Conservation (phyloP, 2,888 invertebrate genomes). For the Himalopsyche kuldschensis region DNA sequence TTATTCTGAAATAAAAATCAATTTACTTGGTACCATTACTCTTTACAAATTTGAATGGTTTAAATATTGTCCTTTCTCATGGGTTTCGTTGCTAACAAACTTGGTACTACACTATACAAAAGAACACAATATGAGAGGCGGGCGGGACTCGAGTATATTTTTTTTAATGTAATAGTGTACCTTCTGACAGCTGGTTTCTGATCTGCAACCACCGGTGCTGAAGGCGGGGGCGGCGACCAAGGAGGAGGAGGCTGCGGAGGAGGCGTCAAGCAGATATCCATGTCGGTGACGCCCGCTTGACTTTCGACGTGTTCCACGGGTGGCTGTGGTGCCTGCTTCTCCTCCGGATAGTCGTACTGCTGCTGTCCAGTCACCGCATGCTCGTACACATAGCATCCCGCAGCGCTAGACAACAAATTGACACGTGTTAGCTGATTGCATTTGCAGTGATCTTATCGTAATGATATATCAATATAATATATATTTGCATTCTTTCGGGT, state of each 20-base stretch:
- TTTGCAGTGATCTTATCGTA: neutral
- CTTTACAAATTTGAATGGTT: too few relatives aligned
- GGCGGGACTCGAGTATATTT: too few relatives aligned
- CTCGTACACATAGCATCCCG: constrained; percentile 64
- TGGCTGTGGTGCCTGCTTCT: neutral
- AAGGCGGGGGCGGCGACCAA: constrained; percentile 45
- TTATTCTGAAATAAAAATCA: too few relatives aligned
- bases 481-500: too few relatives aligned
- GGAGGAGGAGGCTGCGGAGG: constrained; percentile 49
- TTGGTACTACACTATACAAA: too few relatives aligned
- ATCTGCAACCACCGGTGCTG: constrained; percentile 37
- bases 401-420: constrained; percentile 50
- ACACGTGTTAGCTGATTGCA: neutral
- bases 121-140: too few relatives aligned
- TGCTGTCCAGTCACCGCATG: constrained; percentile 59
- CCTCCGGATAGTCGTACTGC: constrained; percentile 63
- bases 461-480: neutral
- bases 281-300: constrained; percentile 45
- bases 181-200: neutral
- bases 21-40: too few relatives aligned
- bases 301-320: constrained; percentile 5
- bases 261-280: constrained; percentile 59
- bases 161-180: neutral
- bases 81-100: too few relatives aligned
- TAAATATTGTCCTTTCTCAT: too few relatives aligned